phyloP scores from a whole-genome alignment of 2,888 invertebrate genomes.

The Synergus laeviventris region DNA sequence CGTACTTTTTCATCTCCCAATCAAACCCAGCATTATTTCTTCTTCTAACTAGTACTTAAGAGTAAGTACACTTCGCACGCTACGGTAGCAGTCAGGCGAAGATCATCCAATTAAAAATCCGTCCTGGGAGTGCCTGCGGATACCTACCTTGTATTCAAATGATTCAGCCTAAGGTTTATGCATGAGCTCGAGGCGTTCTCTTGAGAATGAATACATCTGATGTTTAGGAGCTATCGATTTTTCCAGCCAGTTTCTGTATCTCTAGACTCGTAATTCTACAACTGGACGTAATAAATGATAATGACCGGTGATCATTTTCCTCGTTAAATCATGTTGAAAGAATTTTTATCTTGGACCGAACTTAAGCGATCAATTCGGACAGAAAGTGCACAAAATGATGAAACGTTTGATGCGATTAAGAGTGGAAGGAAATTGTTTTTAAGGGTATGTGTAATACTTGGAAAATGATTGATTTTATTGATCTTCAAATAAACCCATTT shows the following conservation, averaged over 20 bases:
- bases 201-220: constrained; percentile 25
- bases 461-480: too few species aligned
- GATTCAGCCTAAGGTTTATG: constrained; percentile 30
- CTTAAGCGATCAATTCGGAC: neutral
- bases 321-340: neutral
- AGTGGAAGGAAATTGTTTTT: neutral
- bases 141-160: constrained; percentile 32
- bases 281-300: constrained; percentile 5
- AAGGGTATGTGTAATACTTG: too few species aligned
- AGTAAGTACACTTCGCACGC: constrained; percentile 35
- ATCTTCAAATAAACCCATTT: too few species aligned
- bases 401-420: too few species aligned
- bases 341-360: neutral
- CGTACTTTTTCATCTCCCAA: constrained; percentile 13
- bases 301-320: neutral
- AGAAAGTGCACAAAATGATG: too few species aligned
- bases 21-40: constrained; percentile 35
- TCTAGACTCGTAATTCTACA: neutral
- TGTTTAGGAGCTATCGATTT: constrained; percentile 32
- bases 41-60: constrained; percentile 32
- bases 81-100: constrained; percentile 36
- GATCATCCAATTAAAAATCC: constrained; percentile 36
- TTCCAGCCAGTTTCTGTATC: constrained; percentile 31
- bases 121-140: constrained; percentile 18
- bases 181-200: constrained; percentile 25